phyloP scores from a whole-genome alignment of 2,797 vertebrate genomes.

The Neosalanx taihuensis region DNA sequence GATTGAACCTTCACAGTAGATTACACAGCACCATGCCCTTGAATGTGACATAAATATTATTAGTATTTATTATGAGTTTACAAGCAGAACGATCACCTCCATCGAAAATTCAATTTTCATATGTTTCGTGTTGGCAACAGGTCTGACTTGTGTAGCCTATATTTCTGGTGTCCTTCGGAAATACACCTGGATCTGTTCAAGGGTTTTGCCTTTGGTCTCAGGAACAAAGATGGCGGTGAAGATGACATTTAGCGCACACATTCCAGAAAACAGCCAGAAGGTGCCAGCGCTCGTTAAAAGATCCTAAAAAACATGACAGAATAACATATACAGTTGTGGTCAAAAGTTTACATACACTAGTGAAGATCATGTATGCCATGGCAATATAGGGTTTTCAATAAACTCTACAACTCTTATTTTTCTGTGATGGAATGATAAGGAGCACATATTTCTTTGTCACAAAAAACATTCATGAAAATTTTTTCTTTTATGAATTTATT shows the following conservation, averaged over 20 bases:
- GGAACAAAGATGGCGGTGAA: constrained; percentile 83
- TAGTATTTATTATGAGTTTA: too few species aligned
- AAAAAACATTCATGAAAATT: too few species aligned
- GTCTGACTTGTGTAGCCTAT: constrained; percentile 23
- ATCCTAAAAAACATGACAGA: constrained; percentile 58
- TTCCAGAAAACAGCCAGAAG: constrained; percentile 85
- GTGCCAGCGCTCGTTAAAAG: constrained; percentile 79
- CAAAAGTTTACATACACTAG: too few species aligned
- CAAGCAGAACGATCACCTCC: neutral
- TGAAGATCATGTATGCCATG: too few species aligned
- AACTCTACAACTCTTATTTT: too few species aligned
- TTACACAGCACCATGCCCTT: neutral
- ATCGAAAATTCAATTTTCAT: neutral
- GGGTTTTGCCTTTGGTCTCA: constrained; percentile 87
- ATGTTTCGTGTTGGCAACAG: neutral
- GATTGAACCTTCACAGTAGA: too few species aligned
- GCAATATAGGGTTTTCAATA: too few species aligned
- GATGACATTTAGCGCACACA: constrained; percentile 75
- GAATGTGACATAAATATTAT: neutral
- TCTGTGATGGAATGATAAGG: too few species aligned
- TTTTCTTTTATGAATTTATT: too few species aligned
- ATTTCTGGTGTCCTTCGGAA: constrained; percentile 68
- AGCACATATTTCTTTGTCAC: too few species aligned
- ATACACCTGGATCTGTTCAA: constrained; percentile 85
- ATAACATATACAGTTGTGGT: neutral